Evolutionary conservation across 2,888 invertebrate genomes (phyloP), one percentile per base, ranked within the genome.

Genomic region (Nowickia ferox): DNA sequence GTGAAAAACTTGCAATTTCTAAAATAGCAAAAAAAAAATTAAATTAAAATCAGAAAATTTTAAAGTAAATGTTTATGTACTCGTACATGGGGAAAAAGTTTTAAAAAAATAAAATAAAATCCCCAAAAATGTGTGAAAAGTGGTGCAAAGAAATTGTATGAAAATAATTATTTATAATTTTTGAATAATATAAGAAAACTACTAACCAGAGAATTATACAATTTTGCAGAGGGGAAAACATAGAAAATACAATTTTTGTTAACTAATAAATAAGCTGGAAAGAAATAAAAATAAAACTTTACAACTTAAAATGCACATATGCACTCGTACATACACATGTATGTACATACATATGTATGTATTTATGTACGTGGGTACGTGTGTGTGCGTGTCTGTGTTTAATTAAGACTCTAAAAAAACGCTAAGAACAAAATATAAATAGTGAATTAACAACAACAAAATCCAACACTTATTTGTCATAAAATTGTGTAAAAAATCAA

Each of bases 401-500:
- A 69, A 30, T 68, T 42, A 51, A 77, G 15, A 57, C 48, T 53
- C 42, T 63, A 15, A 40, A 38, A 13, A 30, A 55, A 44, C 30
- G 30, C 30, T 30, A 30, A 30, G 6, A 30, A 30, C 30, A 30
- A 30, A 30, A 30, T 30, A 30, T 30, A 48, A 53, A 61, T 44
- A 65, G 57, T 22, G n/a, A 38, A 55, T 48, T 57, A 80, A 57
- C 15, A 15, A 13, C 44, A 30, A 1, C 1, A 61, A 81, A 82
- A 46, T 61, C 76, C 69, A 82, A 75, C 75, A 76, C 46, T 68
- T 68, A 82, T 82, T 75, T 76, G 75, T 74, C 81, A 75, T 81
- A 74, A 75, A 75, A 61, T 65, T 65, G 72, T 48, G 63, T 30
- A 65, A 72, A 82, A 84, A 84, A 85, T 78, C 81, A 74, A 85